Evolutionary conservation across 1,140 invertebrate species (phyloP), one percentile per base, ranked within the genome.

Genomic region (Chironomus striatipennis): DNA sequence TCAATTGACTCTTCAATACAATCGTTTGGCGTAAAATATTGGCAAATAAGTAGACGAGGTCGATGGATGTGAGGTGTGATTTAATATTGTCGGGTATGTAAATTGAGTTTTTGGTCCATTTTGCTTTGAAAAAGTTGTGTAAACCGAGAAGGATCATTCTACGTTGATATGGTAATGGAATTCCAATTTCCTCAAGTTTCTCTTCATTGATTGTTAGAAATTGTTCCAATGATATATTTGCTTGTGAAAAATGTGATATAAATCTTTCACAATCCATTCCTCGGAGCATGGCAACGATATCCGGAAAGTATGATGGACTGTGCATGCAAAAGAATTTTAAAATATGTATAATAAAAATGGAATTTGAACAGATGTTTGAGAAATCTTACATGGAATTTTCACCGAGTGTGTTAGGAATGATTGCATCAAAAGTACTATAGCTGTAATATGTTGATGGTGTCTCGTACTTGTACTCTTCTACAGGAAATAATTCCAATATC

Each of bases 231-330:
- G 79, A 79, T 7, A 83, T 77, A 42, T 79, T 17, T 42, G 74
- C 21, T 24, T 82, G 79, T 7, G 78, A 76, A 75, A 86, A 83
- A 74, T 80, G 21, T 73, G 81, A 77, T n/a, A 82, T 76, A 74
- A 81, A 74, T 65, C 77, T 77, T n/a, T 80, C 76, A 77, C 81
- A 78, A 67, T 79, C 76, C 34, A 83, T 79, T 1, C 83, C 79
- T 8, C 77, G 75, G 8, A 86, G 76, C 18, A 86, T 80, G 65
- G 76, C 70, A 73, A 77, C 79, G 1, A 85, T 76, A 76, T 85
- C 84, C 73, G 78, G 79, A 57, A 83, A 81, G 78, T 85, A 86
- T 76, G 81, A 78, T 6, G 84, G 83, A 21, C 83, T 85, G 18
- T 64, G 76, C 77, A 74, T 17, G 20, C 20, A 20, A 70, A 17